phyloP scores from a whole-genome alignment of 1,140 invertebrate genomes.

The Anastrepha ludens region DNA sequence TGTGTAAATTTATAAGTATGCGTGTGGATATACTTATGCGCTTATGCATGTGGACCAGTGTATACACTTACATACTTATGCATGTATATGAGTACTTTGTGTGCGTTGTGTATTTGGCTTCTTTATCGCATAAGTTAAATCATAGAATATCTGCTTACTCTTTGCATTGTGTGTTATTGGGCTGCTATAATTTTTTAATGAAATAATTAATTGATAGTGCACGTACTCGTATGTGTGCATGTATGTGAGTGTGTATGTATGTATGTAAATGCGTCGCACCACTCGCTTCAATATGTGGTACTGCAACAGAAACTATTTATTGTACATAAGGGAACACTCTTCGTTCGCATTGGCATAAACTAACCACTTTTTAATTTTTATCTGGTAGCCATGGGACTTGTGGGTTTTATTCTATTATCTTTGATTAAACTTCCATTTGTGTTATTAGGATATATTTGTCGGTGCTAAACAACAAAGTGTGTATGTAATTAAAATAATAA shows the following conservation, averaged over 20 bases:
- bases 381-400: too few relatives aligned
- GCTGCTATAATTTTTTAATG: background rate
- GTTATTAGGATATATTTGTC: too few relatives aligned
- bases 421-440: too few relatives aligned
- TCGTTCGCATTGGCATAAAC: too few relatives aligned
- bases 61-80: background rate
- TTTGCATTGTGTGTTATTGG: background rate
- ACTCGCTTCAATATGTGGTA: background rate
- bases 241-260: background rate
- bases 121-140: slow-evolving; percentile 1
- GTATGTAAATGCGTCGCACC: background rate
- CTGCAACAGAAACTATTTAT: too few relatives aligned
- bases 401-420: too few relatives aligned
- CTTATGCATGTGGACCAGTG: background rate
- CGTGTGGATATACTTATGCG: background rate
- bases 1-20: background rate
- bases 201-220: background rate
- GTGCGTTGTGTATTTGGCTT: background rate
- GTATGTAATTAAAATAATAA: too few relatives aligned
- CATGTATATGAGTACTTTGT: background rate
- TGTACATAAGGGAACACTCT: too few relatives aligned
- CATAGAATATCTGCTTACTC: background rate
- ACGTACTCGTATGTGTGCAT: background rate
- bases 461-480: too few relatives aligned
- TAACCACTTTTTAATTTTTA: too few relatives aligned